Conservation (phyloP, 2,113 vertebrate species). For the Gyps fulvus region DNA sequence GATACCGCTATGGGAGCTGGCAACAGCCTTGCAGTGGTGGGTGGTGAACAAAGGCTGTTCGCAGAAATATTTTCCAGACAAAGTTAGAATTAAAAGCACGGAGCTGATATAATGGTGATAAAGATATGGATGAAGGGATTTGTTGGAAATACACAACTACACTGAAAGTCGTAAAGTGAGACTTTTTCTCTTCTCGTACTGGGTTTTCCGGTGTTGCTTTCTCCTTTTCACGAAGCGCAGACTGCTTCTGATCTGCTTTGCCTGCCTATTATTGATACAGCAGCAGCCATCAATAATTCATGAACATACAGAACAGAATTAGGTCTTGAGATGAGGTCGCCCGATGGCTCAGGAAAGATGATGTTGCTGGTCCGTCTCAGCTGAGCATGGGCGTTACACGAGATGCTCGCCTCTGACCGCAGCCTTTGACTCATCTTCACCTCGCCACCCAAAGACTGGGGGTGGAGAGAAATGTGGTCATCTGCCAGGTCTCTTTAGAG, state of each 20-base stretch:
- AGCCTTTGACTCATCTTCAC: background rate
- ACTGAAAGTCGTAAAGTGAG: background rate
- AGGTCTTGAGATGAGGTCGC: background rate
- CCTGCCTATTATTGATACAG: background rate
- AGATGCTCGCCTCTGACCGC: background rate
- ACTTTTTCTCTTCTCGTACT: background rate
- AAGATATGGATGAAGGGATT: background rate
- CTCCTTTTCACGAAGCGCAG: background rate
- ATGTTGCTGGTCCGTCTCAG: background rate
- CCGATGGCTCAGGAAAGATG: background rate
- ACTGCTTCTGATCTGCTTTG: background rate
- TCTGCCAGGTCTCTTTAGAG: background rate
- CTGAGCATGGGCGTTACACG: background rate
- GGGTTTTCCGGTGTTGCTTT: background rate
- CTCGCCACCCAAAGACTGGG: background rate
- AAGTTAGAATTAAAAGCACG: background rate
- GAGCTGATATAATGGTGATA: background rate
- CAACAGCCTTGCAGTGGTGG: background rate
- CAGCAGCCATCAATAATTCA: background rate
- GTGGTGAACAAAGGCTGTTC: conserved; percentile 14
- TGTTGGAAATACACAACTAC: background rate
- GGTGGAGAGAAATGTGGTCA: background rate
- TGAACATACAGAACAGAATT: background rate
- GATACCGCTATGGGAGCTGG: background rate
- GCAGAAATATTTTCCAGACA: background rate